These are phyloP conservation scores for Vespertilio murinus DNA, from an alignment of 2,797 vertebrate species.

Conservation along the genomic window DNA sequence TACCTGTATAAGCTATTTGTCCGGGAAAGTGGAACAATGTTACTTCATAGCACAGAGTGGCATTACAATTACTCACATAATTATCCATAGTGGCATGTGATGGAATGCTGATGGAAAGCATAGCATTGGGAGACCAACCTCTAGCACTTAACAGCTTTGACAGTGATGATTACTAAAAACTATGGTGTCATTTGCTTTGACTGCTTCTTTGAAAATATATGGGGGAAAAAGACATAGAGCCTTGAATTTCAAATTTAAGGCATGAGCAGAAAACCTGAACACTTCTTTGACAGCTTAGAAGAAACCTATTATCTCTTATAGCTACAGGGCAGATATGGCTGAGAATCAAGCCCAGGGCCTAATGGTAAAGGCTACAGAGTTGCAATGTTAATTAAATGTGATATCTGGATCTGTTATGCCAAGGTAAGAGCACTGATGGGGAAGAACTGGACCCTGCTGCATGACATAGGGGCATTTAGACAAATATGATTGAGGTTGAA, in stretches of 20 bases:
- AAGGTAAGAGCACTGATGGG: neutral
- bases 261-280: neutral
- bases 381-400: neutral
- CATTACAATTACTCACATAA: neutral
- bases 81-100: neutral
- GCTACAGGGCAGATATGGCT: neutral
- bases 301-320: constrained; percentile 1
- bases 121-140: neutral
- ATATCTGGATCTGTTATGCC: neutral
- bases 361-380: neutral
- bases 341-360: neutral
- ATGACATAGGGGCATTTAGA: neutral
- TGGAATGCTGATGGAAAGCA: neutral
- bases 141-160: neutral
- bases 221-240: neutral
- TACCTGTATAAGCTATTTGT: neutral
- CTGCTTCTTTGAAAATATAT: neutral
- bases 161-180: constrained; percentile 2
- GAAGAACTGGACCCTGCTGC: neutral
- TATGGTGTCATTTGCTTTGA: neutral
- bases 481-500: neutral
- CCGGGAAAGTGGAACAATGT: neutral
- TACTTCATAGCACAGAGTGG: neutral
- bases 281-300: constrained; percentile 6
- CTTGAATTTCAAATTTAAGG: neutral